These are phyloP conservation scores for Microctonus brassicae DNA, from an alignment of 2,888 invertebrate genomes.

Conservation along the genomic window DNA sequence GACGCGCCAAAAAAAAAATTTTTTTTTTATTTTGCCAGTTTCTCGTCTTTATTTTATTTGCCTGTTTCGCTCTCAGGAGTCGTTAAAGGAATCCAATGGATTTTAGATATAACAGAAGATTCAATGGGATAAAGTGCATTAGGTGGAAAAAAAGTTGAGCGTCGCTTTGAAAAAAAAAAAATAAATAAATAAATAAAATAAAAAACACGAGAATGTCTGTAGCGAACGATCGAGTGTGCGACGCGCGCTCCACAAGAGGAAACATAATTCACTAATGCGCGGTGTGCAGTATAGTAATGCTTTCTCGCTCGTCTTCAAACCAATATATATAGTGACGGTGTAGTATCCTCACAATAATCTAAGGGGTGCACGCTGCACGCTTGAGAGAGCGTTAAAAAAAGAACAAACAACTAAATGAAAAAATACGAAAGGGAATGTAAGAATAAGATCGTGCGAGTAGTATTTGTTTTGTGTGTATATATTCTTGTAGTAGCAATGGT, in stretches of 20 bases:
- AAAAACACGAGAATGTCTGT: constrained; percentile 9
- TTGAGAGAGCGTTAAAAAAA: neutral
- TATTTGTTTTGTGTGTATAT: too few relatives aligned
- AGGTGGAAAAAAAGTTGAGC: neutral
- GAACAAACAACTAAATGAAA: constrained; percentile 14
- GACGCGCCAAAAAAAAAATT: constrained; percentile 15
- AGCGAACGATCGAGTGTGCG: constrained; percentile 36
- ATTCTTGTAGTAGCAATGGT: neutral
- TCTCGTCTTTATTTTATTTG: neutral
- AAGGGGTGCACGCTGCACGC: neutral
- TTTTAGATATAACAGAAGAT: constrained; percentile 18
- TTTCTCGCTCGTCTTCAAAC: constrained; percentile 14
- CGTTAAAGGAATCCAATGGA: constrained; percentile 27
- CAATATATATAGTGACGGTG: neutral
- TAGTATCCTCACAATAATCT: constrained; percentile 23
- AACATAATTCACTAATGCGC: constrained; percentile 47
- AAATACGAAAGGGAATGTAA: constrained; percentile 20
- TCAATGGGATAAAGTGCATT: constrained; percentile 31
- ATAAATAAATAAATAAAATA: neutral
- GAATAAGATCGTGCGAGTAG: constrained; percentile 24
- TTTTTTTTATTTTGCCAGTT: neutral
- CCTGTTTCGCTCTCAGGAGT: neutral
- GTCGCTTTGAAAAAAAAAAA: neutral
- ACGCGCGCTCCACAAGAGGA: constrained; percentile 41
- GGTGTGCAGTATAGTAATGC: constrained; percentile 11